Base-by-base conservation (phyloP, 2,113 vertebrate genomes). In the Etheostoma spectabile region DNA sequence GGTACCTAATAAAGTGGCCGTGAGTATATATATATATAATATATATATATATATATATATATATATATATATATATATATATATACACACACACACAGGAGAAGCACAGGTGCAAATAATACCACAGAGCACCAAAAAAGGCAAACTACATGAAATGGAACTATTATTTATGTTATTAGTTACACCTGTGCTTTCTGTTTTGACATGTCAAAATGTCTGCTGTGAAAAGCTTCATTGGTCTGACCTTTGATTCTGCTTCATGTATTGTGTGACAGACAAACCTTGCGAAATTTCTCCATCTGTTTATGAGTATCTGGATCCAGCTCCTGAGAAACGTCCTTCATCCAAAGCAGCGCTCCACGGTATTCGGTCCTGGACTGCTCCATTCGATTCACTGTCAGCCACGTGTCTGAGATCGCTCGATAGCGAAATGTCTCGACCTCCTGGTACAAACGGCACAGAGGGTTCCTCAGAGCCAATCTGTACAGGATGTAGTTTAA, bases 281-380 rank as follows among this genome's bases (percentile, higher is more conserved):
- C 98, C 98, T 99, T 99, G 70, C 98, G 95, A 89, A 99, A 99
- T 85, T 98, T 99, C 90, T 99, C 98, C 97, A 99, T 98, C 92
- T 99, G 98, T 74, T 99, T 99, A 77, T 95, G 96, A 7, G 97
- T 97, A 88, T 99, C 98, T 5, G 98, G 98, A 88, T 99, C 98
- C 63, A 99, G 94, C 87, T 99, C 98, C 91, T 99, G 98, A 52
- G 98, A 99, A n/a, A 98, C 96, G 24, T 99, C 98, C 92, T 99
- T 99, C 98, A 99, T 99, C 98, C 98, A 99, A 1, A 99, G 95
- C 0, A 99, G 92, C 0, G 98, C 98, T 42, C 97, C 98, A 18
- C 98, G 94, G 85, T 99, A 99, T 48, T 99, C 98, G 0, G 97
- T 99, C 74, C 98, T 95, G 72, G 95, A 96, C 84, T 99, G 97